A percentile compares a stretch with the other conserved stretches of the same genome.
These are phyloP conservation scores for Dicranocentrus wangi DNA, from an alignment of 2,888 invertebrate species.

Conservation along the genomic window DNA sequence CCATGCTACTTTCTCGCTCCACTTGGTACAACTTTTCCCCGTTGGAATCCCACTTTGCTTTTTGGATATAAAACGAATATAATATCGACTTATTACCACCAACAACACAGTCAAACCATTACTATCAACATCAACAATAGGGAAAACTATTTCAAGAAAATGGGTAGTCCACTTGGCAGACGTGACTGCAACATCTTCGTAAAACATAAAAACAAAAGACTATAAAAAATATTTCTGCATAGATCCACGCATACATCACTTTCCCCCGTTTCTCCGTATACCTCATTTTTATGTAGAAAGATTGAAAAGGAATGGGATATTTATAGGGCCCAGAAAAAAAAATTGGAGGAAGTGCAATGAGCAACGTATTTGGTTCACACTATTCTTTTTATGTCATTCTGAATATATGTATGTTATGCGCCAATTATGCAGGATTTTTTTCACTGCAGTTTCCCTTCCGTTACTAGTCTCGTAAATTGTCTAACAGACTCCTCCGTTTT, in stretches of 20 bases:
- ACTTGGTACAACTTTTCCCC: constrained; percentile 60
- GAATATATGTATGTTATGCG: neutral
- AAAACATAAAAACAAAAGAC: constrained; percentile 23
- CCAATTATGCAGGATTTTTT: constrained; percentile 26
- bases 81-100: constrained; percentile 24
- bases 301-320: constrained; percentile 19
- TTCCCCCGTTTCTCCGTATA: neutral
- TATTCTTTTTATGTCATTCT: neutral
- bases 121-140: constrained; percentile 1
- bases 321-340: neutral
- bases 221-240: constrained; percentile 8
- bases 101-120: neutral
- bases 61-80: constrained; percentile 30
- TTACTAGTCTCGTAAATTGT: constrained; percentile 1
- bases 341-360: too few relatives aligned
- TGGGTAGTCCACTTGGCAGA: constrained; percentile 10
- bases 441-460: neutral
- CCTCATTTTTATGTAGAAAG: neutral
- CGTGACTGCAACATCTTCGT: constrained; percentile 26
- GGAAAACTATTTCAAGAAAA: too few relatives aligned
- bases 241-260: neutral
- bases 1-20: constrained; percentile 66
- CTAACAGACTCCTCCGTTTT: too few relatives aligned
- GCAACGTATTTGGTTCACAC: neutral
- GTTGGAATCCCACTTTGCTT: constrained; percentile 12